These are phyloP conservation scores for Drosophila kurseongensis DNA, from an alignment of 1,140 invertebrate species.

Conservation along the genomic window DNA sequence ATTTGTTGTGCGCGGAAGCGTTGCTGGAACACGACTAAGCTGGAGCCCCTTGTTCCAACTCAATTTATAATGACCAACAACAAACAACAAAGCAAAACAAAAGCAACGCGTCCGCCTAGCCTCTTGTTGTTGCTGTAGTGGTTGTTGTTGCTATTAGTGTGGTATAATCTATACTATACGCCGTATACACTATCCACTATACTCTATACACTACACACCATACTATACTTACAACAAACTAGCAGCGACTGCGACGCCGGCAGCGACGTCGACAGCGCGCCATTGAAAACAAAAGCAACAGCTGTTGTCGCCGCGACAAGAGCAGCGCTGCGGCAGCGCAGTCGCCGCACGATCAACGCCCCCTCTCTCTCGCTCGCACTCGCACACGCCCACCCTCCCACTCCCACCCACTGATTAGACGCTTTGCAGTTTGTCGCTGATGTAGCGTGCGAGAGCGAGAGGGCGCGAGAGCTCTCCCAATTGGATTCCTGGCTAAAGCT, in stretches of 20 bases:
- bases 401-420: constrained; percentile 33
- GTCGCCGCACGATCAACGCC: constrained; percentile 36
- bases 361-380: background rate
- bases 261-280: constrained; percentile 28
- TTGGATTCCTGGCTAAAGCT: constrained; percentile 35
- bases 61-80: constrained; percentile 83
- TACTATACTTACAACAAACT: constrained; percentile 63
- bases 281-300: constrained; percentile 62
- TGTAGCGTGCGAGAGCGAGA: constrained; percentile 3
- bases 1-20: constrained; percentile 71
- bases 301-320: constrained; percentile 33
- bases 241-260: constrained; percentile 22
- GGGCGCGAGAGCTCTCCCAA: constrained; percentile 18
- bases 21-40: constrained; percentile 84
- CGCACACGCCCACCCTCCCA: background rate
- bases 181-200: constrained; percentile 6
- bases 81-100: constrained; percentile 57
- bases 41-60: constrained; percentile 74
- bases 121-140: constrained; percentile 19
- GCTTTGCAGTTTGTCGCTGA: constrained; percentile 29
- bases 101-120: constrained; percentile 26
- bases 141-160: constrained; percentile 52
- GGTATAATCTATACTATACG: constrained; percentile 53
- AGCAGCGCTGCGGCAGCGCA: constrained; percentile 17
- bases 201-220: constrained; percentile 8